phyloP scores from a whole-genome alignment of 2,797 vertebrate genomes.

The Neosilurus mollespiculum region DNA sequence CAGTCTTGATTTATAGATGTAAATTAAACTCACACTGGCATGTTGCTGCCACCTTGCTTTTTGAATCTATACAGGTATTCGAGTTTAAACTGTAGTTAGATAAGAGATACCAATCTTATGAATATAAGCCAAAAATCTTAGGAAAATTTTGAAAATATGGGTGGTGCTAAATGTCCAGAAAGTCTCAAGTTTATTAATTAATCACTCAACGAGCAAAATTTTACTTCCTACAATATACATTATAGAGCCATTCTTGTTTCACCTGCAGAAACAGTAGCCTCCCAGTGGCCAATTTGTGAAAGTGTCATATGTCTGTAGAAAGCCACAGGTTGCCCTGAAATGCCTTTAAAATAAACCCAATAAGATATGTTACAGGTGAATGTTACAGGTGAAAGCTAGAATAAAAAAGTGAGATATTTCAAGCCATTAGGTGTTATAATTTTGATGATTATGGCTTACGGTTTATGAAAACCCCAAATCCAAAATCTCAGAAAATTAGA shows the following conservation, averaged over 20 bases:
- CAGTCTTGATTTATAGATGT: not conserved
- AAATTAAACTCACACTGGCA: not conserved
- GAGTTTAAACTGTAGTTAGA: not conserved
- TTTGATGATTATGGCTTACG: no score
- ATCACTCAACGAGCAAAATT: not conserved
- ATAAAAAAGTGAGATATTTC: no score
- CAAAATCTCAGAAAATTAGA: no score
- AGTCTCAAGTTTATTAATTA: not conserved
- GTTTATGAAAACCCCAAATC: no score
- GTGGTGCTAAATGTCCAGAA: not conserved
- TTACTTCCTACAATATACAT: no score
- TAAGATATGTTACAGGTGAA: no score
- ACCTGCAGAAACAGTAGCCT: not conserved
- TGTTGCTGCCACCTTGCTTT: not conserved
- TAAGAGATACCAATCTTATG: not conserved
- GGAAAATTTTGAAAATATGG: not conserved
- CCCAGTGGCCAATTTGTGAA: not conserved
- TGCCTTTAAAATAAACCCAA: not conserved
- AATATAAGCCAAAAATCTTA: not conserved
- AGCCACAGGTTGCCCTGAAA: not conserved
- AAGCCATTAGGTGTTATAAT: no score
- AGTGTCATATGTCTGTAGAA: not conserved
- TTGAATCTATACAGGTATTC: not conserved
- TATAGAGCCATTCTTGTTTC: not conserved
- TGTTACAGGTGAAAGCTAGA: no score